Base-by-base conservation (phyloP, 2,888 invertebrate species). In the Protodeltote pygarga region DNA sequence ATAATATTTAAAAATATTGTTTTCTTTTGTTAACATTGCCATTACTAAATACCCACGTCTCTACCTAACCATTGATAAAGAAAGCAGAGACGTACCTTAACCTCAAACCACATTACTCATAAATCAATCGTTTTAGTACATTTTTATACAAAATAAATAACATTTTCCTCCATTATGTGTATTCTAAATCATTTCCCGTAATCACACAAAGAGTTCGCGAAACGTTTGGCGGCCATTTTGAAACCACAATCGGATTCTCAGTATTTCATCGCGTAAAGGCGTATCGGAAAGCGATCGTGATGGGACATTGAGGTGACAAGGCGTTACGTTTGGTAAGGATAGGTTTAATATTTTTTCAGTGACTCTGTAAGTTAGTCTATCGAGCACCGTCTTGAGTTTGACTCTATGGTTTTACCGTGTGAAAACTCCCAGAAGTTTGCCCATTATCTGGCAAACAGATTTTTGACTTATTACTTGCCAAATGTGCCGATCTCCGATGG, bases 201-300 rank as follows among this genome's bases (percentile, higher is more conserved):
- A 67, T 57, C 48, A 38, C 45, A 68, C 70, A 68, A 68, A 60
- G 70, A 63, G 50, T 60, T 61, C 15, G 66, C 57, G 57, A 69
- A 61, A 66, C 52, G 51, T 71, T 70, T 64, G 54, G 49, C 57
- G 49, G 63, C 68, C 65, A 65, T 68, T 61, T 63, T 69, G 57
- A 74, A 77, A 72, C 73, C 72, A 59, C 75, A 76, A 77, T 77
- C 68, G 72, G 66, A 71, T 89, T 89, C 89, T 74, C 65, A 49
- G 89, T 87, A 89, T 70, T 66, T 63, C 49, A 54, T 59, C 45
- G 69, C 59, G 61, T 58, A 69, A 53, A 58, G 60, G 44, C 41
- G 31, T 51, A 66, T 66, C 46, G 60, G 49, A 65, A 64, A 61
- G 61, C 45, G 60, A 64, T 60, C 49, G 42, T 61, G 68, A 73